phyloP scores from a whole-genome alignment of 2,113 vertebrate species.

The Strix uralensis region DNA sequence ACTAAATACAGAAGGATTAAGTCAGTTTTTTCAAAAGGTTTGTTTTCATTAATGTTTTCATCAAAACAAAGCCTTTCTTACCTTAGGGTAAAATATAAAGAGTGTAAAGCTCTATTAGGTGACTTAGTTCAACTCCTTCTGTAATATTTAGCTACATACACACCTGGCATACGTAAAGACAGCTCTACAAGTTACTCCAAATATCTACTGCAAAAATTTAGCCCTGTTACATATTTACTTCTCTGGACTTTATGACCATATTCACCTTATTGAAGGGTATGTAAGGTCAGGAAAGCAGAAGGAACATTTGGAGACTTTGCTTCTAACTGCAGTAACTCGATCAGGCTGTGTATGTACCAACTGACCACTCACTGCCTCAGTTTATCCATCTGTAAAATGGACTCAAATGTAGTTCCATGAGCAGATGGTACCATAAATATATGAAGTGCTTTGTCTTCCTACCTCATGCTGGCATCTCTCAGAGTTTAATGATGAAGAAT shows the following conservation, averaged over 20 bases:
- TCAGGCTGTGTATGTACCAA: background rate
- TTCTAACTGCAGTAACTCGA: background rate
- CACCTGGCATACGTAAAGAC: background rate
- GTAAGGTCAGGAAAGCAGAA: slow-evolving; percentile 27
- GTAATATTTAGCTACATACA: background rate
- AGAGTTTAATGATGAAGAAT: background rate
- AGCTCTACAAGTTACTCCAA: background rate
- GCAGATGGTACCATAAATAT: background rate
- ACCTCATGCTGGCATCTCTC: background rate
- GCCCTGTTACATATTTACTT: background rate
- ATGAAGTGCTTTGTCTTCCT: background rate
- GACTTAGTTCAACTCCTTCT: background rate
- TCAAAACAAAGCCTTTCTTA: background rate
- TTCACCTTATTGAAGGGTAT: background rate
- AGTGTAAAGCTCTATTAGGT: slow-evolving; percentile 4
- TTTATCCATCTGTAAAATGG: slow-evolving; percentile 43
- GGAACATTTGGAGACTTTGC: background rate
- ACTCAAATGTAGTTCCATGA: background rate
- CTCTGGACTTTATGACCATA: background rate
- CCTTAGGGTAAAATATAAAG: background rate
- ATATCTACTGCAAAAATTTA: background rate
- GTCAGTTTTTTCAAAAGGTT: slow-evolving; percentile 13
- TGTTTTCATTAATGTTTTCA: slow-evolving; percentile 29
- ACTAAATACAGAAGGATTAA: slow-evolving; percentile 17
- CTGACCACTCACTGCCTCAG: background rate